Conservation (phyloP, 2,888 invertebrate genomes). For the Ennomos quercinarius region DNA sequence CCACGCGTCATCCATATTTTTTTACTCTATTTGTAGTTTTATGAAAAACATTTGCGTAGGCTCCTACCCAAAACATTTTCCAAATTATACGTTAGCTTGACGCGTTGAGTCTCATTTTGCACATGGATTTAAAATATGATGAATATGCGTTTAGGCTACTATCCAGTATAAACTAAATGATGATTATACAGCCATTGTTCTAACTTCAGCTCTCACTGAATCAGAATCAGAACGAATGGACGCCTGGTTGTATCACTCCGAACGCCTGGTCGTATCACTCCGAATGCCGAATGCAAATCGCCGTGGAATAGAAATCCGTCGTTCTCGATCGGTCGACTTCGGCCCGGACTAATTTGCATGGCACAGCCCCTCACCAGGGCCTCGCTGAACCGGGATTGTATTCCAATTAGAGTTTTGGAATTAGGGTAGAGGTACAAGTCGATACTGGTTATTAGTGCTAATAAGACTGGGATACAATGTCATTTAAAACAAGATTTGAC, state of each 20-base stretch:
- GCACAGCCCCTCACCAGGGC: slow-evolving; percentile 31
- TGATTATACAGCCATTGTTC: not conserved
- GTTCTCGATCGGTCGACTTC: slow-evolving; percentile 31
- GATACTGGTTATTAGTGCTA: slow-evolving; percentile 3
- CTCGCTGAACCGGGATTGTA: slow-evolving; percentile 37
- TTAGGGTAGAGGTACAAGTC: not conserved
- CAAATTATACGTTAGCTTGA: too few species aligned
- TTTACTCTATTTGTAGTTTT: too few species aligned
- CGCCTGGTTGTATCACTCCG: slow-evolving; percentile 10
- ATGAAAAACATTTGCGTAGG: too few species aligned
- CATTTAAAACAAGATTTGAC: too few species aligned
- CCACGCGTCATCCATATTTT: too few species aligned
- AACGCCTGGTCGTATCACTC: slow-evolving; percentile 9
- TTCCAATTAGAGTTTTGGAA: slow-evolving; percentile 35
- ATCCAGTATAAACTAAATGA: too few species aligned
- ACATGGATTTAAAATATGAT: too few species aligned
- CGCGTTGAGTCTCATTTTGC: too few species aligned
- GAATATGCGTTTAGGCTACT: not conserved
- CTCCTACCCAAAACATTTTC: too few species aligned
- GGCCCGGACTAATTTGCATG: slow-evolving; percentile 40
- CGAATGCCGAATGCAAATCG: slow-evolving; percentile 29
- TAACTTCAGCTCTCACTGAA: not conserved
- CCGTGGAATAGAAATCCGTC: slow-evolving; percentile 28
- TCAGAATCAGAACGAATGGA: slow-evolving; percentile 5
- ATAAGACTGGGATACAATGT: too few species aligned